Conservation (phyloP, 2,113 vertebrate species). For the Hippocampus zosterae region DNA sequence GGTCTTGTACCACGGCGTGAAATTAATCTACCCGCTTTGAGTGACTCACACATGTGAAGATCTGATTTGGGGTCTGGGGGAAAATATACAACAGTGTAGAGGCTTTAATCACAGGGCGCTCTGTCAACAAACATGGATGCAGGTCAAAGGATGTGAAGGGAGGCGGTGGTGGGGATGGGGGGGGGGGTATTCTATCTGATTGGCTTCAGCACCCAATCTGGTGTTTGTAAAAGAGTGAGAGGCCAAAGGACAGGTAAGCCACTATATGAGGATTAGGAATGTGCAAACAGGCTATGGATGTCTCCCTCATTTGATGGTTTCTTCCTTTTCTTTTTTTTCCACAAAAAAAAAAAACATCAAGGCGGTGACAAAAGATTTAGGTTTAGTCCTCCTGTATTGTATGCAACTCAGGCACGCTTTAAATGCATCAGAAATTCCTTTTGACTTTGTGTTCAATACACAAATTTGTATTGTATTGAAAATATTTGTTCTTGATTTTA, state of each 20-base stretch:
- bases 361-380: no score
- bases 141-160: constrained; percentile 49
- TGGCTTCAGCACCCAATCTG: constrained; percentile 40
- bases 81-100: constrained; percentile 72
- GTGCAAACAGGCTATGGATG: constrained; percentile 1
- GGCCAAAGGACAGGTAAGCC: constrained; percentile 5
- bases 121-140: constrained; percentile 72
- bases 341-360: background rate
- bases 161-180: no score
- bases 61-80: constrained; percentile 61
- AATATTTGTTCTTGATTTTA: no score
- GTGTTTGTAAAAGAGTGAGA: constrained; percentile 18
- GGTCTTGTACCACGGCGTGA: constrained; percentile 61
- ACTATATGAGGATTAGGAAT: background rate
- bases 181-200: constrained; percentile 63
- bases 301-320: background rate
- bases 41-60: constrained; percentile 66
- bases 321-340: no score
- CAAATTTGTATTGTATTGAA: no score
- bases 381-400: no score
- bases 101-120: constrained; percentile 71
- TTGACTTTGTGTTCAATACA: background rate
- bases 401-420: no score
- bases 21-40: constrained; percentile 62
- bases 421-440: background rate